phyloP scores from a whole-genome alignment of 2,113 vertebrate genomes.

The Siniperca knerii region DNA sequence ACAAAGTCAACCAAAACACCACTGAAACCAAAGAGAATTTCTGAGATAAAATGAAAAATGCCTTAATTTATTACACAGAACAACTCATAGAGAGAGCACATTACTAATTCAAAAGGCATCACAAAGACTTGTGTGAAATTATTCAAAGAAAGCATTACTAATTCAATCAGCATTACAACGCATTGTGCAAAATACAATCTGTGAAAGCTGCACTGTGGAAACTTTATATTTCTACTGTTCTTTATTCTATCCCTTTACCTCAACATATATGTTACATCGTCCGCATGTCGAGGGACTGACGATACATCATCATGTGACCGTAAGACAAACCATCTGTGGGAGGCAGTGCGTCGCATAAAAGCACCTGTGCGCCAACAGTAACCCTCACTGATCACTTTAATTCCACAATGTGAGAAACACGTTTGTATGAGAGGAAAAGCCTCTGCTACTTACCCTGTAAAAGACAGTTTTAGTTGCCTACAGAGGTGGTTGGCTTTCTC shows the following conservation, averaged over 20 bases:
- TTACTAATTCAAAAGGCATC: conserved; percentile 41
- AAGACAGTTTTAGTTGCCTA: not conserved
- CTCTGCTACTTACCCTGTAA: not conserved
- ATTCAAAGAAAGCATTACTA: conserved; percentile 40
- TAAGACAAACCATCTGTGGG: not conserved
- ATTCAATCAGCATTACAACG: conserved; percentile 41
- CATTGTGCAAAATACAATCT: not conserved
- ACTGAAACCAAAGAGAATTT: conserved; percentile 44
- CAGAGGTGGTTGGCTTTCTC: not conserved
- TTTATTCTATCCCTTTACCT: not conserved
- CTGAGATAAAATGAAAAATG: conserved; percentile 28
- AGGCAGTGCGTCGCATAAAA: not conserved
- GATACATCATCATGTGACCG: not conserved
- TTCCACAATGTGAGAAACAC: not conserved
- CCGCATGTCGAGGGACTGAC: not conserved
- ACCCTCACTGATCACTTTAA: not conserved
- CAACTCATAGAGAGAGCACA: conserved; percentile 16
- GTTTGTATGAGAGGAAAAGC: not conserved
- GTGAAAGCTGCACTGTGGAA: not conserved
- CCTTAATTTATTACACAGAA: conserved; percentile 32
- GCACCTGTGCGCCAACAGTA: not conserved
- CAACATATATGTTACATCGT: not conserved
- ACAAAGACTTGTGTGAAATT: conserved; percentile 40
- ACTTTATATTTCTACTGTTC: not conserved
- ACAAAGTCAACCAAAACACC: conserved; percentile 21